Percentiles rank a stretch among this genome's conserved stretches.
Conservation (phyloP, 2,113 vertebrate genomes). For the Motacilla tschutschensis region DNA sequence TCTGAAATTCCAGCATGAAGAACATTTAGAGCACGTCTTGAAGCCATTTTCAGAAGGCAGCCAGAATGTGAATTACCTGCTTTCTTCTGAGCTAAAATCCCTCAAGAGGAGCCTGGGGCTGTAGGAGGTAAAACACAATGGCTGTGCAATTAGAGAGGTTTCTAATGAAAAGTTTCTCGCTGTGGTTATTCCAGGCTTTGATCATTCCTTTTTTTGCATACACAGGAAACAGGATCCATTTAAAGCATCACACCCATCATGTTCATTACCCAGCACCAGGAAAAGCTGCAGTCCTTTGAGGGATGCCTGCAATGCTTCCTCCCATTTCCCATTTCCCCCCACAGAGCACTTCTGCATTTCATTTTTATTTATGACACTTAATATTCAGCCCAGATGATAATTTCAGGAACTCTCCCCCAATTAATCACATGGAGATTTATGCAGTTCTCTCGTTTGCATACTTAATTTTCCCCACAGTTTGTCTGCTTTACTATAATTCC, state of each 20-base stretch:
- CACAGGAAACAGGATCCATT: background rate
- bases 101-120: background rate
- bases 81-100: background rate
- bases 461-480: constrained; percentile 55
- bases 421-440: constrained; percentile 72
- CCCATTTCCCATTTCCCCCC: background rate
- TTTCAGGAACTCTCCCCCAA: constrained; percentile 46
- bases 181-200: background rate
- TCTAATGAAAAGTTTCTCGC: background rate
- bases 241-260: background rate
- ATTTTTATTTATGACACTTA: constrained; percentile 11
- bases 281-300: background rate
- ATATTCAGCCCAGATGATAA: constrained; percentile 31
- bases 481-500: constrained; percentile 48
- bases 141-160: background rate
- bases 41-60: background rate
- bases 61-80: background rate
- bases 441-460: constrained; percentile 57
- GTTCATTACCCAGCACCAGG: background rate
- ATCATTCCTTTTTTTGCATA: background rate
- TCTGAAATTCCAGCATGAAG: background rate
- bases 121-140: background rate
- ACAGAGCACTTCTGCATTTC: background rate
- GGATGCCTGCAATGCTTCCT: background rate
- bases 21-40: background rate